Conservation (phyloP, 2,888 invertebrate genomes). For the Adelphocoris suturalis region DNA sequence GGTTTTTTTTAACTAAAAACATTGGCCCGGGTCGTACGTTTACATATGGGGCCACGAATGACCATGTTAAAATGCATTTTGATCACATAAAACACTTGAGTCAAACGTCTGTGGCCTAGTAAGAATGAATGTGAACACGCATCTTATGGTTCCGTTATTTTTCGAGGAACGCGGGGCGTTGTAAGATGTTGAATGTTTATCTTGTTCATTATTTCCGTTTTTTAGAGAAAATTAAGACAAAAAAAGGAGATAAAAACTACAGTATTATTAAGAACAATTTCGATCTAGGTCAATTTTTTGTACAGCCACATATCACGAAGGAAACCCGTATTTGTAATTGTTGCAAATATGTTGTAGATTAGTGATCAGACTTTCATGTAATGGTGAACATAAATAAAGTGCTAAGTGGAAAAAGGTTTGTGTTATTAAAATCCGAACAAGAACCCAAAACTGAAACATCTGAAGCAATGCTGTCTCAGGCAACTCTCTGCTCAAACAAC, state of each 20-base stretch:
- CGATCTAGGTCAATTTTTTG: constrained; percentile 39
- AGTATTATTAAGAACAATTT: constrained; percentile 39
- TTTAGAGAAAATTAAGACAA: not conserved
- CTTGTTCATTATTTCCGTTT: not conserved
- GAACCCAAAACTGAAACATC: too few species aligned
- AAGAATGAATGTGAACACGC: not conserved
- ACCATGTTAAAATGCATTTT: not conserved
- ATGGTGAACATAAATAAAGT: constrained; percentile 52
- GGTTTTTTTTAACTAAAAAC: not conserved
- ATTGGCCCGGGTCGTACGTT: not conserved
- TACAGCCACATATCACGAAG: constrained; percentile 53
- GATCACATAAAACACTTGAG: not conserved
- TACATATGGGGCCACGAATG: not conserved
- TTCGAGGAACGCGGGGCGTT: not conserved
- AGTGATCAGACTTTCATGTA: constrained; percentile 34
- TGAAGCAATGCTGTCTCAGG: too few species aligned
- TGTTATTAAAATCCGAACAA: too few species aligned
- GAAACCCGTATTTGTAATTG: not conserved
- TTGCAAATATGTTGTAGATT: constrained; percentile 23
- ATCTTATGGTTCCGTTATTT: constrained; percentile 17
- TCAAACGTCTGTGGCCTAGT: not conserved
- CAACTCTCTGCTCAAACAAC: too few species aligned
- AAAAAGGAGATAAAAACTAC: not conserved
- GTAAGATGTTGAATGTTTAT: not conserved
- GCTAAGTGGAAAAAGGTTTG: constrained; percentile 7